Conservation (phyloP, 2,888 invertebrate genomes). For the Electrophaes corylata region DNA sequence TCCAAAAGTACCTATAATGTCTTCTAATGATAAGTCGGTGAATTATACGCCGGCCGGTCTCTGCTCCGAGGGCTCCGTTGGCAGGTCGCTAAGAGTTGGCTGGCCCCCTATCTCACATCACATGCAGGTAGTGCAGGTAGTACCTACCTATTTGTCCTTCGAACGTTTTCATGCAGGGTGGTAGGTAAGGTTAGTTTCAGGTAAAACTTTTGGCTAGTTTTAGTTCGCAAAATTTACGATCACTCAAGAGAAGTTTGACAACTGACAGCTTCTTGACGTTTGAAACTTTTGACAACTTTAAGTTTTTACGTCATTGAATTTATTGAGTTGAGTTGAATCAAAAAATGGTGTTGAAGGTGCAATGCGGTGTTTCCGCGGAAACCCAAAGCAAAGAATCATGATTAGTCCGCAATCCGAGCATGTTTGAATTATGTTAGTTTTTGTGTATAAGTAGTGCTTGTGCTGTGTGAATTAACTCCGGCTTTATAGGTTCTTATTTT, state of each 20-base stretch:
- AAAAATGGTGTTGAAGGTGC: constrained; percentile 79
- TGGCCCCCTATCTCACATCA: too few species aligned
- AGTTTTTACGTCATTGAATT: constrained; percentile 43
- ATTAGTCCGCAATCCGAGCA: constrained; percentile 64
- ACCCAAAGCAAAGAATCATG: constrained; percentile 72
- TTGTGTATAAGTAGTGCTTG: constrained; percentile 65
- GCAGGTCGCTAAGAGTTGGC: too few species aligned
- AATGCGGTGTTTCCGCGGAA: constrained; percentile 83
- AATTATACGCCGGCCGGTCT: too few species aligned
- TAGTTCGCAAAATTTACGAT: too few species aligned
- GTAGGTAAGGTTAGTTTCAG: too few species aligned
- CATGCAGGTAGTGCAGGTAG: too few species aligned
- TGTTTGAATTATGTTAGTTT: constrained; percentile 68
- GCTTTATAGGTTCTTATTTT: constrained; percentile 36
- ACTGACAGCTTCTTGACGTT: background rate
- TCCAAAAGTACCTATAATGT: too few species aligned
- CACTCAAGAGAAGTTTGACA: background rate
- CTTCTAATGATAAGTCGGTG: too few species aligned
- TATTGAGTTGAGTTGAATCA: constrained; percentile 42
- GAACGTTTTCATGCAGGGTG: too few species aligned
- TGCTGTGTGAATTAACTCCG: constrained; percentile 55
- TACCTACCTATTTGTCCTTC: too few species aligned
- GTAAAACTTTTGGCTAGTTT: too few species aligned
- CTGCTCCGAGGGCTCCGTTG: too few species aligned
- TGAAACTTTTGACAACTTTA: background rate